A percentile compares a stretch with the other conserved stretches of the same genome.
These are phyloP conservation scores for Oenanthe oenanthe DNA, from an alignment of 2,113 vertebrate species.

Conservation along the genomic window DNA sequence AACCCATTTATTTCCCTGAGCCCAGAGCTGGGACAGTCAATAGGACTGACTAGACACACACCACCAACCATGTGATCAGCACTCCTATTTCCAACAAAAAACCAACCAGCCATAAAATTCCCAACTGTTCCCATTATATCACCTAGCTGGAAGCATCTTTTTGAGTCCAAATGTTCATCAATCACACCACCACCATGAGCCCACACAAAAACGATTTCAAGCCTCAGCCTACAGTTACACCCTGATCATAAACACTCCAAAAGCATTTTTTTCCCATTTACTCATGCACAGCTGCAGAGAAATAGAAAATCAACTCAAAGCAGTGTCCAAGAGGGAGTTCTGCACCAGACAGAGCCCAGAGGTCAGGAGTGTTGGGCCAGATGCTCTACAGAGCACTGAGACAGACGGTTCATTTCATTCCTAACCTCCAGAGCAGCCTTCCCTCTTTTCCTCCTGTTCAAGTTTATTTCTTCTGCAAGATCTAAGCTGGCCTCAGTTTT, in stretches of 20 bases:
- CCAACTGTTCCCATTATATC: constrained; percentile 32
- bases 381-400: neutral
- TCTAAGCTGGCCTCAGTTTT: neutral
- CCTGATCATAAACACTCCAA: neutral
- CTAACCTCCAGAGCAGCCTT: neutral
- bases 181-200: neutral
- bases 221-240: neutral
- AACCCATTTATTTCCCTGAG: neutral
- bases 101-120: neutral
- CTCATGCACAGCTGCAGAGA: constrained; percentile 22
- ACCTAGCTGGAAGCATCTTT: constrained; percentile 24
- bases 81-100: neutral
- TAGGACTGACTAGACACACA: neutral
- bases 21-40: neutral
- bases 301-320: neutral
- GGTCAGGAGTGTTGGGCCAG: neutral
- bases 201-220: neutral
- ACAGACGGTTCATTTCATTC: neutral
- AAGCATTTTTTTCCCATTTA: neutral
- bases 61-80: neutral
- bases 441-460: neutral
- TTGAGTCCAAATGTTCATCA: constrained; percentile 9
- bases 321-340: neutral
- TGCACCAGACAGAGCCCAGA: neutral
- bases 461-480: constrained; percentile 1